Percentiles rank a stretch among this genome's conserved stretches.
These are phyloP conservation scores for Plectrocnemia conspersa DNA, from an alignment of 1,140 invertebrate species.

Conservation along the genomic window DNA sequence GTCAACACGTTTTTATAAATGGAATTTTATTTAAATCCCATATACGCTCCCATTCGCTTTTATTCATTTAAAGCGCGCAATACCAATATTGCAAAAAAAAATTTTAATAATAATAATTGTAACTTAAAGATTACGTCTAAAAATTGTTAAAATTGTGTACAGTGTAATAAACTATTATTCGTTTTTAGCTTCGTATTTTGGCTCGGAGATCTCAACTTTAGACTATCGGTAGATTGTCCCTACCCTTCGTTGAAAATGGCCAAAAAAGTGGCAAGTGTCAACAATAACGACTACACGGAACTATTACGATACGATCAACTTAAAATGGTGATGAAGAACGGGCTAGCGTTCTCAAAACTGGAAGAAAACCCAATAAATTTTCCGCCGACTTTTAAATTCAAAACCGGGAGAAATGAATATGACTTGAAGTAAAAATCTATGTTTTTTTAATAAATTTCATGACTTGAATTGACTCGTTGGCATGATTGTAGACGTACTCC, in stretches of 20 bases:
- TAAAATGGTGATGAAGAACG: constrained; percentile 58
- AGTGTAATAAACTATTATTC: no score
- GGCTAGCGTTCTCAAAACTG: constrained; percentile 77
- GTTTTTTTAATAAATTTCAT: not conserved
- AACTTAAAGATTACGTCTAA: no score
- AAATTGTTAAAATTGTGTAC: no score
- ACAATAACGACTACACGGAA: constrained; percentile 59
- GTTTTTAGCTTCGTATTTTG: constrained; percentile 84
- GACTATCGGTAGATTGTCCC: constrained; percentile 61
- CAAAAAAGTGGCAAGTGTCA: constrained; percentile 54
- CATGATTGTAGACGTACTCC: constrained; percentile 66
- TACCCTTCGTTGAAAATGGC: constrained; percentile 63
- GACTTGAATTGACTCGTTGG: not conserved
- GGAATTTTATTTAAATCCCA: no score
- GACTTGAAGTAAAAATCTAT: constrained; percentile 74
- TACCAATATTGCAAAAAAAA: no score
- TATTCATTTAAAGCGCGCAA: no score
- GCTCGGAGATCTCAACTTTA: constrained; percentile 93
- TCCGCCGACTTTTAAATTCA: constrained; percentile 84
- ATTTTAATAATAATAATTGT: no score
- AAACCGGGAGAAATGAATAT: constrained; percentile 66
- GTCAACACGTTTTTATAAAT: no score
- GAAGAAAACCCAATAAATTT: constrained; percentile 69
- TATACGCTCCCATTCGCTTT: no score
- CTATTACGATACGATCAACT: constrained; percentile 74